These are phyloP conservation scores for Blomia tropicalis DNA, from an alignment of 2,888 invertebrate species.

Conservation along the genomic window DNA sequence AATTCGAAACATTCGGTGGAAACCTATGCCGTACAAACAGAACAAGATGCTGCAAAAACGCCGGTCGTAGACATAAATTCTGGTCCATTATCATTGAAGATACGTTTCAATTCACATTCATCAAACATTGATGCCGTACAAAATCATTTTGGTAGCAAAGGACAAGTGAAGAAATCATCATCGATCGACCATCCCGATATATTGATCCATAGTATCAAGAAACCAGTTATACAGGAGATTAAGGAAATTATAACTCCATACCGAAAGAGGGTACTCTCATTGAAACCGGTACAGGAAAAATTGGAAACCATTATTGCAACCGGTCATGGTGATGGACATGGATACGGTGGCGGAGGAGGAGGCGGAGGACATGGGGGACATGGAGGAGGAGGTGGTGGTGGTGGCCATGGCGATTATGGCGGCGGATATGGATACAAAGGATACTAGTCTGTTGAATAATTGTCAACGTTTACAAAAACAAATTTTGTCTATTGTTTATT, in stretches of 20 bases:
- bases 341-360: slow-evolving; percentile 2
- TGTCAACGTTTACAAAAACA: neutral
- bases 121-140: slow-evolving; percentile 7
- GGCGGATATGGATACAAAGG: neutral
- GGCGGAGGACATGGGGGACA: neutral
- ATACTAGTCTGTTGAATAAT: neutral
- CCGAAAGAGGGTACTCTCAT: slow-evolving; percentile 64
- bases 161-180: slow-evolving; percentile 11
- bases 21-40: neutral
- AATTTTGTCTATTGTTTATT: neutral
- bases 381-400: neutral
- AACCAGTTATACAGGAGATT: slow-evolving; percentile 6
- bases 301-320: slow-evolving; percentile 16
- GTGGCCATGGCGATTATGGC: slow-evolving; percentile 3
- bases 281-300: slow-evolving; percentile 30
- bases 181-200: slow-evolving; percentile 12
- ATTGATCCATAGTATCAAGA: slow-evolving; percentile 6
- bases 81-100: slow-evolving; percentile 5
- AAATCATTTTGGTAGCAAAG: slow-evolving; percentile 6
- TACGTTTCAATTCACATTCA: slow-evolving; percentile 13
- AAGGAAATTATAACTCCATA: slow-evolving; percentile 32
- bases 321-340: slow-evolving; percentile 19
- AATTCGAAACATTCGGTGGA: neutral
- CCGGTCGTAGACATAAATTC: slow-evolving; percentile 10
- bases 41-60: neutral